Conservation (phyloP, 2,113 vertebrate species). For the Lepidothrix coronata region DNA sequence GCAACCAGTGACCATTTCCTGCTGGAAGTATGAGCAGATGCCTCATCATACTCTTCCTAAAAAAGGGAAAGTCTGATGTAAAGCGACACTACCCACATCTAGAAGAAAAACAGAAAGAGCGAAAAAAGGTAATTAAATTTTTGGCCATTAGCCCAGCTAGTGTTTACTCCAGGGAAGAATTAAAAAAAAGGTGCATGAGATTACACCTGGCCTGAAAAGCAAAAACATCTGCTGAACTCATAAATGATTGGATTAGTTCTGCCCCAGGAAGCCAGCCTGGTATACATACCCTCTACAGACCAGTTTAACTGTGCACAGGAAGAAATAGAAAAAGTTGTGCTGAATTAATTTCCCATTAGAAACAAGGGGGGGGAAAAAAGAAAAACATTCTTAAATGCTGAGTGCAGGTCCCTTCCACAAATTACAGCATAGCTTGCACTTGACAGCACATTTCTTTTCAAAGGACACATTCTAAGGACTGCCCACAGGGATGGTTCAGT, state of each 20-base stretch:
- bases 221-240: constrained; percentile 39
- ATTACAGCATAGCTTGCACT: not conserved
- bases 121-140: not conserved
- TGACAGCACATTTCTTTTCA: not conserved
- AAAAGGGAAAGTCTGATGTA: not conserved
- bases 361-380: fast-evolving
- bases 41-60: not conserved
- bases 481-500: not conserved
- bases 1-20: not conserved
- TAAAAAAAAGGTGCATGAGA: not conserved
- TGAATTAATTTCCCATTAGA: constrained; percentile 11
- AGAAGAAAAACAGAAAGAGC: not conserved
- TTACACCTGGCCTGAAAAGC: constrained; percentile 49
- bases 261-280: constrained; percentile 13
- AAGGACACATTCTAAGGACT: not conserved
- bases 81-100: not conserved
- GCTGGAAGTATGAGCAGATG: not conserved
- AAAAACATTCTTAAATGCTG: not conserved
- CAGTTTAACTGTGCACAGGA: not conserved
- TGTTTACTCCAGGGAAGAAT: not conserved
- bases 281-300: not conserved
- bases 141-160: constrained; percentile 11
- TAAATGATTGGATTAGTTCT: constrained; percentile 44
- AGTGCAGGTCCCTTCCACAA: not conserved
- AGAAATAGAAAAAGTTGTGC: not conserved